Conservation (phyloP, 2,888 invertebrate species). For the Cephus spinipes region DNA sequence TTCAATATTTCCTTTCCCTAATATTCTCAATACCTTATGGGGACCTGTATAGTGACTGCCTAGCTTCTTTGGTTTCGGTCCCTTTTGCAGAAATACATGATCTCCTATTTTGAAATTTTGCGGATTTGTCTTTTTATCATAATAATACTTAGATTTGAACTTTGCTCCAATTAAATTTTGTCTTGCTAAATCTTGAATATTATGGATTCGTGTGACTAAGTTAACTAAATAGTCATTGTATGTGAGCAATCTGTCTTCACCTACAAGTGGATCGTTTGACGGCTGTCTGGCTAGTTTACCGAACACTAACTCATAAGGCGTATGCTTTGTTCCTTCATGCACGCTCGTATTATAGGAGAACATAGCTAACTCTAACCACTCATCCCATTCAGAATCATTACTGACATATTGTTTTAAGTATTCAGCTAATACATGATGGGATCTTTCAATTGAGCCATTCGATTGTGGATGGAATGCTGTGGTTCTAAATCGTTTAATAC, state of each 20-base stretch:
- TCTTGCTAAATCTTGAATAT: slow-evolving; percentile 17
- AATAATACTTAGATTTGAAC: slow-evolving; percentile 23
- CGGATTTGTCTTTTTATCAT: slow-evolving; percentile 25
- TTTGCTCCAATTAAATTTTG: slow-evolving; percentile 27
- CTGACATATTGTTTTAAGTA: slow-evolving; percentile 30
- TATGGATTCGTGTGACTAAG: slow-evolving; percentile 16
- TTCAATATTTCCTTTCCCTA: slow-evolving; percentile 19
- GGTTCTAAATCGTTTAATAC: too few relatives aligned
- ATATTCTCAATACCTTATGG: slow-evolving; percentile 23
- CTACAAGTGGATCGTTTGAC: slow-evolving; percentile 5
- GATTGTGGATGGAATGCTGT: slow-evolving; percentile 31
- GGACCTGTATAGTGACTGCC: too few relatives aligned
- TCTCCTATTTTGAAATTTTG: slow-evolving; percentile 23
- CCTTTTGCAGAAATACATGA: slow-evolving; percentile 22
- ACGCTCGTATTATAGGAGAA: slow-evolving; percentile 27
- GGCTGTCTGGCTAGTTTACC: slow-evolving; percentile 23
- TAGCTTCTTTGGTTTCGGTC: too few relatives aligned
- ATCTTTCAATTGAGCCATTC: slow-evolving; percentile 33
- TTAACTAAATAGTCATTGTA: slow-evolving; percentile 21
- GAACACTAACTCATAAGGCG: slow-evolving; percentile 27
- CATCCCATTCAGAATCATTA: slow-evolving; percentile 29
- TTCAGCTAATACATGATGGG: slow-evolving; percentile 29
- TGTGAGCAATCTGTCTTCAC: slow-evolving; percentile 1
- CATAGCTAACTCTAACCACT: slow-evolving; percentile 29
- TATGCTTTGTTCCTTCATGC: slow-evolving; percentile 26